A percentile compares a stretch with the other conserved stretches of the same genome.
Evolutionary conservation across 2,888 invertebrate species (phyloP).

Genomic region (Clivina fossor): DNA sequence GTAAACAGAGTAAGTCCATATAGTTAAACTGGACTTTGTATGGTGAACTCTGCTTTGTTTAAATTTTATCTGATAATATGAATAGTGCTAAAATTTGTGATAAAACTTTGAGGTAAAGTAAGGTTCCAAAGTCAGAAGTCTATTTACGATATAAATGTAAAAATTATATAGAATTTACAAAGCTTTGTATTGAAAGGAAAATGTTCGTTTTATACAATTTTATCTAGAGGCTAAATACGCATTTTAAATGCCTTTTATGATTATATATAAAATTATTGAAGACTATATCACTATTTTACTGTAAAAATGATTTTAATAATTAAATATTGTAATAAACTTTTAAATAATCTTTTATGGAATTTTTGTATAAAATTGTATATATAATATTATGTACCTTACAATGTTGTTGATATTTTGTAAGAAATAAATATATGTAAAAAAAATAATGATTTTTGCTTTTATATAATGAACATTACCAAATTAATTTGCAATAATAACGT

Average conservation of each 20-base stretch:
- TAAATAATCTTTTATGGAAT: constrained; percentile 16
- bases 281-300: constrained; percentile 15
- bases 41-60: too few species aligned
- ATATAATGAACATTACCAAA: neutral
- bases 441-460: neutral
- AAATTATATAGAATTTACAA: too few species aligned
- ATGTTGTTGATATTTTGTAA: constrained; percentile 32
- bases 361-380: constrained; percentile 32
- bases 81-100: too few species aligned
- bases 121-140: too few species aligned
- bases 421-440: constrained; percentile 29
- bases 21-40: too few species aligned
- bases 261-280: constrained; percentile 15
- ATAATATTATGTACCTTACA: constrained; percentile 29
- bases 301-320: constrained; percentile 4
- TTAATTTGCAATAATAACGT: neutral
- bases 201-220: neutral
- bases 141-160: too few species aligned
- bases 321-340: too few species aligned
- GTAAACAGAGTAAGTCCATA: too few species aligned
- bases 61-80: too few species aligned
- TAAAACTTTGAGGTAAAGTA: too few species aligned
- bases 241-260: constrained; percentile 5
- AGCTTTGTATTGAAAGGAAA: too few species aligned
- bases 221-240: neutral